A percentile compares a stretch with the other conserved stretches of the same genome.
Evolutionary conservation across 1,140 invertebrate species (phyloP).

Genomic region (Atta texana): DNA sequence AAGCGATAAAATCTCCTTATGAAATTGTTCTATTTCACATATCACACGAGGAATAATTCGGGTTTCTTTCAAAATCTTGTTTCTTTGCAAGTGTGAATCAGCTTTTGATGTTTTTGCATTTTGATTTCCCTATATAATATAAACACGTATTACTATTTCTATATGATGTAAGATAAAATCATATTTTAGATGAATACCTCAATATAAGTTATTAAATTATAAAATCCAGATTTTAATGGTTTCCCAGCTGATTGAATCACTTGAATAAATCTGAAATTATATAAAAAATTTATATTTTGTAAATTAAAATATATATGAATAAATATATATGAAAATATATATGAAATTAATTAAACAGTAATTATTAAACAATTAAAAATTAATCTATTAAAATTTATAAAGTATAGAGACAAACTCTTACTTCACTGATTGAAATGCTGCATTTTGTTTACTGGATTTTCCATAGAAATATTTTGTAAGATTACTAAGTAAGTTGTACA

Average conservation of each 20-base stretch:
- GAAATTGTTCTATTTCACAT: slow-evolving; percentile 88
- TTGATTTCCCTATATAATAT: slow-evolving; percentile 77
- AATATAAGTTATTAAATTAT: slow-evolving; percentile 86
- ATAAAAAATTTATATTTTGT: slow-evolving; percentile 7
- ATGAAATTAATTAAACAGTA: background rate
- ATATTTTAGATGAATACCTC: slow-evolving; percentile 82
- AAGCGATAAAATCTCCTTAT: slow-evolving; percentile 87
- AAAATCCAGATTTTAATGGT: slow-evolving; percentile 86
- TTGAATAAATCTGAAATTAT: slow-evolving; percentile 86
- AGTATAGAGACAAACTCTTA: slow-evolving; percentile 65
- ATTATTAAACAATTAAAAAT: background rate
- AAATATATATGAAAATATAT: no score
- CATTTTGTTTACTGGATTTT: slow-evolving; percentile 83
- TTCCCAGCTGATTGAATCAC: slow-evolving; percentile 87
- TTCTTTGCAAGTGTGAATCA: slow-evolving; percentile 84
- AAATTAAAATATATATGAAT: slow-evolving; percentile 12
- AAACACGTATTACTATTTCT: background rate
- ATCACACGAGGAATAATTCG: slow-evolving; percentile 87
- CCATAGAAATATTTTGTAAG: slow-evolving; percentile 86
- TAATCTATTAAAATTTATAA: slow-evolving; percentile 23
- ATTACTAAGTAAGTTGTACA: slow-evolving; percentile 84
- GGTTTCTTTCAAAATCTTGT: slow-evolving; percentile 88
- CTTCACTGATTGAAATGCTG: slow-evolving; percentile 85
- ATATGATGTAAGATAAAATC: background rate
- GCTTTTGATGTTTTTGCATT: slow-evolving; percentile 78